Conservation (phyloP, 2,113 vertebrate species). For the Platichthys stellatus region DNA sequence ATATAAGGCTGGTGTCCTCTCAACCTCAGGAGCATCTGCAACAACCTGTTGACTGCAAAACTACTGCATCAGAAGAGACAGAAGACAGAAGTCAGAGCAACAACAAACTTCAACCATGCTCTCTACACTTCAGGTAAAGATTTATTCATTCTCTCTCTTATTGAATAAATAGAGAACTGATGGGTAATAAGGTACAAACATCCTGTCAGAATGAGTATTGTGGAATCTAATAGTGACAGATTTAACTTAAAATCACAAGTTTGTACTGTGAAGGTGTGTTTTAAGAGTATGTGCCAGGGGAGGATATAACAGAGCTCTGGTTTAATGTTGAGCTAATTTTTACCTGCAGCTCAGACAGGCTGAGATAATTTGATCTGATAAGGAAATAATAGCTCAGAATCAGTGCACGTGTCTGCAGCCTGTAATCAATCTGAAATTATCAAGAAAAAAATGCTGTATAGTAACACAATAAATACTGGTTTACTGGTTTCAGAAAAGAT, state of each 20-base stretch:
- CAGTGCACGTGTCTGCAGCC: background rate
- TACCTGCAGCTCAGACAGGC: background rate
- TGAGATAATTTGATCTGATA: background rate
- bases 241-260: no score
- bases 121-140: slow-evolving; percentile 71
- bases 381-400: background rate
- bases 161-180: background rate
- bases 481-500: background rate
- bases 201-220: background rate
- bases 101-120: slow-evolving; percentile 65
- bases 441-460: background rate
- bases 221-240: no score
- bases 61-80: slow-evolving; percentile 18
- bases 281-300: no score
- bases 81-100: slow-evolving; percentile 12
- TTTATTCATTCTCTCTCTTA: background rate
- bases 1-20: slow-evolving; percentile 66
- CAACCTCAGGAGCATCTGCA: slow-evolving; percentile 43
- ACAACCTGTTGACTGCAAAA: slow-evolving; percentile 22
- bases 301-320: background rate
- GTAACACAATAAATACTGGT: background rate
- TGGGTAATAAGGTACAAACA: background rate
- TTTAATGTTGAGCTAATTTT: background rate
- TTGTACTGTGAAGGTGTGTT: no score
- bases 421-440: background rate